Conservation (phyloP, 2,113 vertebrate genomes). For the Leptosomus discolor region DNA sequence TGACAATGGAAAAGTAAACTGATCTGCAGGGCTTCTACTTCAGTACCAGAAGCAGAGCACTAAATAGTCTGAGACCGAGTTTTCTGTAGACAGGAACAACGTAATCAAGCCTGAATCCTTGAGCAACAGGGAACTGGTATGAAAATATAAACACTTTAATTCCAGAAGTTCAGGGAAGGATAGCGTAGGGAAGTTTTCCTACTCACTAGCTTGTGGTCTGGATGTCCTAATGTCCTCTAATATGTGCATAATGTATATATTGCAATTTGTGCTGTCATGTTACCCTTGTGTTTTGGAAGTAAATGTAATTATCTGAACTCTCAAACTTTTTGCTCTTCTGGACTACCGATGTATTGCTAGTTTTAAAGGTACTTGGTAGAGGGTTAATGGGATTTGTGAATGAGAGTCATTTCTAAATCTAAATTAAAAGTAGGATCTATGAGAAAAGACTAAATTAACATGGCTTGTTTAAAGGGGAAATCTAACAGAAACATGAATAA, state of each 20-base stretch:
- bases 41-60: background rate
- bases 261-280: background rate
- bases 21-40: background rate
- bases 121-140: background rate
- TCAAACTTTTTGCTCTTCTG: background rate
- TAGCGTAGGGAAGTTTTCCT: background rate
- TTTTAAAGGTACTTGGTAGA: background rate
- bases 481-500: background rate
- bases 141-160: background rate
- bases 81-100: background rate
- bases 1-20: background rate
- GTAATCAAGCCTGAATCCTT: background rate
- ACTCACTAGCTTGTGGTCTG: background rate
- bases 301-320: background rate
- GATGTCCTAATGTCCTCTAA: background rate
- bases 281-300: background rate
- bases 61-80: background rate
- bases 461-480: background rate
- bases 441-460: background rate
- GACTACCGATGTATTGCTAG: background rate
- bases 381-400: background rate
- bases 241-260: accelerated
- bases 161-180: background rate
- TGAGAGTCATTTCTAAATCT: background rate
- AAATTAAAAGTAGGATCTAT: background rate